These are phyloP conservation scores for Tachina grossa DNA, from an alignment of 2,888 invertebrate species.

Conservation along the genomic window DNA sequence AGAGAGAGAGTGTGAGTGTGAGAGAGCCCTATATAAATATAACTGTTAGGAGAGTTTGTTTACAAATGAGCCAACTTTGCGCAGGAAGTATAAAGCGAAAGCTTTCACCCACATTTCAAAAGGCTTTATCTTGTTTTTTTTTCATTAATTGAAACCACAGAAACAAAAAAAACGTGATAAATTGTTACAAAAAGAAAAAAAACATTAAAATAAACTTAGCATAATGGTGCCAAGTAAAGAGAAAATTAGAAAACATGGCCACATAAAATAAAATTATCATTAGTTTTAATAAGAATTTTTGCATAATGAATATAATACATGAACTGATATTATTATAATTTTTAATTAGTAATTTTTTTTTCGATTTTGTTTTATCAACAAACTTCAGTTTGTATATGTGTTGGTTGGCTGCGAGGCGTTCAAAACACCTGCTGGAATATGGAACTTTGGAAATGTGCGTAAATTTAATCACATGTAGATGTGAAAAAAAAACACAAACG, in stretches of 20 bases:
- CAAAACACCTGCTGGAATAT: conserved; percentile 74
- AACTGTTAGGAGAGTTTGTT: conserved; percentile 36
- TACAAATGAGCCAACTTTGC: conserved; percentile 50
- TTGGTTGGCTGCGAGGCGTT: conserved; percentile 18
- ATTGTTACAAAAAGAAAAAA: not conserved
- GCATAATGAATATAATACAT: too few species aligned
- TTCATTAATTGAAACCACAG: not conserved
- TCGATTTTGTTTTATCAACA: not conserved
- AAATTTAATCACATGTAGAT: conserved; percentile 65
- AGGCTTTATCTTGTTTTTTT: conserved; percentile 28
- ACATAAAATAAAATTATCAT: too few species aligned
- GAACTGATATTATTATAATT: too few species aligned
- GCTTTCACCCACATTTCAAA: conserved; percentile 73
- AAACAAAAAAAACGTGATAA: conserved; percentile 19
- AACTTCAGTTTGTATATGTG: not conserved
- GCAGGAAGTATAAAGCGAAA: conserved; percentile 56
- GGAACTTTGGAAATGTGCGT: conserved; percentile 73
- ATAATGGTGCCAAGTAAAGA: not conserved
- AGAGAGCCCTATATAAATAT: not conserved
- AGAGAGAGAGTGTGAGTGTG: not conserved
- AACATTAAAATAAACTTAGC: not conserved
- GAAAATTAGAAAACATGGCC: too few species aligned
- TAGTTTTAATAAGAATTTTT: too few species aligned
- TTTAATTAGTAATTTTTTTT: too few species aligned
- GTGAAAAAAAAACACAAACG: conserved; percentile 51